Evolutionary conservation across 1,140 invertebrate genomes (phyloP).

Genomic region (Vanessa atalanta): DNA sequence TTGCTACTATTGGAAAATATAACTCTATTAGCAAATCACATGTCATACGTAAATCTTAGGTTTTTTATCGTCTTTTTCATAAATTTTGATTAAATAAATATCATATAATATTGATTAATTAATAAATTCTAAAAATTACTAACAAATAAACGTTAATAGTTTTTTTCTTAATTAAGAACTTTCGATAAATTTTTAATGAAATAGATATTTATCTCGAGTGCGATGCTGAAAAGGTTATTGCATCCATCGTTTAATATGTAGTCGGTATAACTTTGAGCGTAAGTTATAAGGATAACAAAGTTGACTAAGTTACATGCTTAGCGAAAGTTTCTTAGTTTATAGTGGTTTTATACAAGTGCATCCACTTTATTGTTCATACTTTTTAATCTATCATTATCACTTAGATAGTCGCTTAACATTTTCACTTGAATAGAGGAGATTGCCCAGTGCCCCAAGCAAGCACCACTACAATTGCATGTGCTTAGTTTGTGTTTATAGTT

Average conservation of each 20-base stretch:
- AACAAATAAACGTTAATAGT: no score
- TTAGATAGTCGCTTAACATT: neutral
- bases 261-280: neutral
- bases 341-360: slow-evolving; percentile 1
- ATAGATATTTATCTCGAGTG: neutral
- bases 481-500: no score
- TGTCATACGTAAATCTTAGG: no score
- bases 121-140: no score
- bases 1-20: no score
- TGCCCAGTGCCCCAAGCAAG: no score
- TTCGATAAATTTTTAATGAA: neutral
- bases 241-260: neutral
- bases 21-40: no score
- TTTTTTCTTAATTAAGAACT: no score
- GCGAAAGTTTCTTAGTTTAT: slow-evolving; percentile 8
- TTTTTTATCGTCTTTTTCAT: no score
- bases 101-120: no score
- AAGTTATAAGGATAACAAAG: slow-evolving; percentile 9
- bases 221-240: neutral
- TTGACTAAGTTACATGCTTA: slow-evolving; percentile 9
- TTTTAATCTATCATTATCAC: neutral
- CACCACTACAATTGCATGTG: no score
- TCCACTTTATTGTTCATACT: slow-evolving; percentile 4
- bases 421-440: neutral
- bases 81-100: no score